These are phyloP conservation scores for Nephila pilipes DNA, from an alignment of 1,140 invertebrate genomes.

Conservation along the genomic window DNA sequence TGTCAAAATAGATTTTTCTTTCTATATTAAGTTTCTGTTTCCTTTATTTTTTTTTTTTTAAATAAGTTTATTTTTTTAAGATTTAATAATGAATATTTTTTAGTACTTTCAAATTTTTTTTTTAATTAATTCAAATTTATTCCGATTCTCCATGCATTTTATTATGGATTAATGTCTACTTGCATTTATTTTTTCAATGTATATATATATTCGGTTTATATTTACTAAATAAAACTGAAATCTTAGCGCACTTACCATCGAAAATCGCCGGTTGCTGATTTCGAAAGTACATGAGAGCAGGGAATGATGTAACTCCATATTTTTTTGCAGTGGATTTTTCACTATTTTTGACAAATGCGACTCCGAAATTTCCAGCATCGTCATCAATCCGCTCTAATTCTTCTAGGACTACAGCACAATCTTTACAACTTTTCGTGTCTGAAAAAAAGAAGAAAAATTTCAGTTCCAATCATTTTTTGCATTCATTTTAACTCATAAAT, in stretches of 20 bases:
- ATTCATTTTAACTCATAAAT: no score
- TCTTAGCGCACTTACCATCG: conserved; percentile 67
- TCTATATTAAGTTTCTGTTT: no score
- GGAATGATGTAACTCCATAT: conserved; percentile 96
- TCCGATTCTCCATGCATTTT: no score
- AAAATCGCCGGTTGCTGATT: conserved; percentile 85
- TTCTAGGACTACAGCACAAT: conserved; percentile 91
- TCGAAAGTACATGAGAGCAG: conserved; percentile 95
- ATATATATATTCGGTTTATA: no score
- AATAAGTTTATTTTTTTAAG: no score
- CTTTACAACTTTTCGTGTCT: conserved; percentile 88
- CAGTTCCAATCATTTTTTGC: conserved; percentile 12
- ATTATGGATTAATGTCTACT: no score
- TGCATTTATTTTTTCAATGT: no score
- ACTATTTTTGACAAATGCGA: conserved; percentile 97
- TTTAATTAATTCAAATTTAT: no score
- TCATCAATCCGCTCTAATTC: conserved; percentile 97
- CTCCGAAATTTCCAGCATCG: conserved; percentile 95
- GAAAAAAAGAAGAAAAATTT: not conserved
- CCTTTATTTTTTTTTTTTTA: no score
- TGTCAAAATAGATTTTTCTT: no score
- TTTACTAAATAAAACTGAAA: not conserved
- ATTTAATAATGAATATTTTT: no score
- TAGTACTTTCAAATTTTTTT: no score
- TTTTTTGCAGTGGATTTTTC: conserved; percentile 96